Evolutionary conservation across 2,888 invertebrate species (phyloP), one percentile per base, ranked within the genome.

Genomic region (Icerya purchasi): DNA sequence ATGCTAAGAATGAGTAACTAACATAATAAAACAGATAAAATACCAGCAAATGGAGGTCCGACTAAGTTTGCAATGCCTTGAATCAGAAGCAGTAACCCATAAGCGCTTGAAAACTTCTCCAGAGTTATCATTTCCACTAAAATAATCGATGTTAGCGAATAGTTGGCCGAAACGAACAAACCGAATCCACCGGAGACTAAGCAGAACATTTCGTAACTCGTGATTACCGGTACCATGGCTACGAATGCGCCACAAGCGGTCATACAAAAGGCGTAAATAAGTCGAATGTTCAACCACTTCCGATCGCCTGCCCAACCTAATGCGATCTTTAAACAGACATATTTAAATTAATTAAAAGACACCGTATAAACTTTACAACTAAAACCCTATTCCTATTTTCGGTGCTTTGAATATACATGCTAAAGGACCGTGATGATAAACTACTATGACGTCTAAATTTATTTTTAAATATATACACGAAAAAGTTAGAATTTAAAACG

Each of bases 31-130:
- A 49, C 50, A 21, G 21, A 55, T 14, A 24, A 55, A 25, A 61
- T 70, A 89, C 93, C 93, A 68, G 86, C 91, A 22, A 92, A 69
- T 1, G 92, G 89, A 24, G 94, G 92, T 55, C 93, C 93, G 64
- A 90, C 74, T 19, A 93, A 77, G 71, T 91, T 92, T 1, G 89
- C 90, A 36, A 92, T 72, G 1, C 94, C 94, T 72, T 93, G 91
- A 22, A 89, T 86, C 56, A 93, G 75, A 68, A 91, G 75, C 67
- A 91, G 72, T 66, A 93, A 72, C 0, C 93, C 93, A 69, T 92
- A 93, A 2, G 91, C 91, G 69, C 85, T 88, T 54, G 91, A 89
- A 70, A 94, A 90, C 67, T 86, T 78, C 71, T 90, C 89, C 65
- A 93, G 72, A n/a, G 88, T 85, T 64, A 92, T 86, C 65, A 90